Evolutionary conservation across 2,888 invertebrate genomes (phyloP), one percentile per base, ranked within the genome.

Genomic region (Pollenia griseotomentosa): DNA sequence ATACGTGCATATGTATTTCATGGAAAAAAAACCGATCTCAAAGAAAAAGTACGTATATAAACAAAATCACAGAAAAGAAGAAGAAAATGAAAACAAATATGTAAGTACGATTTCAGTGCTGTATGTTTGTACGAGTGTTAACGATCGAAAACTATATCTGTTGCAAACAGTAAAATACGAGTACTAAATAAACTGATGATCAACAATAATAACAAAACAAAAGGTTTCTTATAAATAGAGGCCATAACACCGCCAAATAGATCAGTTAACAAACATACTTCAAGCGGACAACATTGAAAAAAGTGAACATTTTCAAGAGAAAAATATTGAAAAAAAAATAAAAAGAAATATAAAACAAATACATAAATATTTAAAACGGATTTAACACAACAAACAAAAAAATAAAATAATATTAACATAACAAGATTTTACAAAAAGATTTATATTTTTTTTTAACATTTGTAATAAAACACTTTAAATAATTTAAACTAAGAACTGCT

Each of bases 211-310:
- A 83, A 78, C 71, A 78, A 74, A 74, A 70, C 70, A 57, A 57
- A 57, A 23, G 53, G 57, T 83, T 81, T 78, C 73, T 85, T 87
- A 88, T 88, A 88, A 87, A 88, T 87, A 88, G 61, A 61, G 83
- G 71, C 71, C 46, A 55, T 66, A 19, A 11, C 12, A 66, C 66
- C 40, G 59, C 33, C 70, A 74, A 81, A 73, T 81, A 83, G 87
- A 87, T 88, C 88, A 88, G 88, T 88, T 81, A 85, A 80, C 81
- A 83, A 78, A 77, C 57, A 74, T 44, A 59, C 51, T 73, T 81
- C 51, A 77, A 70, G 23, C 70, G 57, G 66, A 12, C 23, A 70
- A 66, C 57, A 70, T 33, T 7, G 11, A n/a, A 44, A 14, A 12
- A 51, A 19, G 63, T 53, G 19, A 6, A 16, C 1, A 42, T 9